Conservation (phyloP, 2,113 vertebrate species). For the Delphinus delphis region DNA sequence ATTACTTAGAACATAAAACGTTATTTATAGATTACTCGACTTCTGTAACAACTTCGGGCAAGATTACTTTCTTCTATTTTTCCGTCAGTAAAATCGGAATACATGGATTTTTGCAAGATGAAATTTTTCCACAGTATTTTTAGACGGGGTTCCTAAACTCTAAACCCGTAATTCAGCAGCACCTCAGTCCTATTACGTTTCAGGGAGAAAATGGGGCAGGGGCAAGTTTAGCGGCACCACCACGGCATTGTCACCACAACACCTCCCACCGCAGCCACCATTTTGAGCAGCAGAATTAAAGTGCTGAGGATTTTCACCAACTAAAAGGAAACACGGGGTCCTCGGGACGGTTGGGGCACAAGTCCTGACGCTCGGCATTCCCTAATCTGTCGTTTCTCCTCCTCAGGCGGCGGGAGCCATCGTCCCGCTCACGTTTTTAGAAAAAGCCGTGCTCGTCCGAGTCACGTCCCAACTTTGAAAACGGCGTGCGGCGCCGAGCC, state of each 20-base stretch:
- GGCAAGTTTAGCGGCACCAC: slow-evolving; percentile 43
- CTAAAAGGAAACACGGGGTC: not conserved
- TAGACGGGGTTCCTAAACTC: not conserved
- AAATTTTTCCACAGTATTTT: not conserved
- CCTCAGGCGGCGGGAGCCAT: not conserved
- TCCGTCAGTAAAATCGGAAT: slow-evolving; percentile 60
- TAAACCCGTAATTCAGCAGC: not conserved
- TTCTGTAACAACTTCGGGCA: not conserved
- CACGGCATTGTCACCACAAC: slow-evolving; percentile 49
- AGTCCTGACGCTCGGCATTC: not conserved
- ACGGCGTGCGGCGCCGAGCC: not conserved
- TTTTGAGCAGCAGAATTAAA: slow-evolving; percentile 77
- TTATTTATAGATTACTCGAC: not conserved
- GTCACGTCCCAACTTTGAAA: slow-evolving; percentile 65
- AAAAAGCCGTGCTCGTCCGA: not conserved
- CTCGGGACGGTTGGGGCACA: not conserved
- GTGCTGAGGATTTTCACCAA: not conserved
- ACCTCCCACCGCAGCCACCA: slow-evolving; percentile 79
- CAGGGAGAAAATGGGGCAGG: not conserved
- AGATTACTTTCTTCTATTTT: slow-evolving; percentile 36
- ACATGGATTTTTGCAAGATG: not conserved
- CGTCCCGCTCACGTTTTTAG: not conserved
- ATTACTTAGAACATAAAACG: not conserved
- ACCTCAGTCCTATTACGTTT: not conserved
- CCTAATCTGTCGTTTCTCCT: not conserved